A percentile compares a stretch with the other conserved stretches of the same genome.
These are phyloP conservation scores for Machaerirhynchus nigripectus DNA, from an alignment of 2,113 vertebrate genomes.

Conservation along the genomic window DNA sequence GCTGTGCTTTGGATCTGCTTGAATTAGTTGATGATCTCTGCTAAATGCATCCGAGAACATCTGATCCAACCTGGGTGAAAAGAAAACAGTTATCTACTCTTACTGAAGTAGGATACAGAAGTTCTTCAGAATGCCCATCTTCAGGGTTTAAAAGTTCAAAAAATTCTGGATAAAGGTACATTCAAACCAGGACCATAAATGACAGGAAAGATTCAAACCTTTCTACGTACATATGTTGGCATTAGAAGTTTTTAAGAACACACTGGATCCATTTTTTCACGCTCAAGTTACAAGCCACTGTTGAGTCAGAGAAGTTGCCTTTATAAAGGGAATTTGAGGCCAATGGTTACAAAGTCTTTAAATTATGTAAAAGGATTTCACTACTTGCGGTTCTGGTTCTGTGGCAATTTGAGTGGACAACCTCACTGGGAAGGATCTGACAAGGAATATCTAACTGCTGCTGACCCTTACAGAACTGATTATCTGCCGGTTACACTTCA, in stretches of 20 bases:
- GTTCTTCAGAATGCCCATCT: background rate
- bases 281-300: background rate
- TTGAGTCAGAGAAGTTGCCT: background rate
- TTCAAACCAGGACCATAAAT: background rate
- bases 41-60: slow-evolving; percentile 98
- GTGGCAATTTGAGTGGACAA: background rate
- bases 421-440: background rate
- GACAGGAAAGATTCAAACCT: background rate
- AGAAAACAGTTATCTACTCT: background rate
- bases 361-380: background rate
- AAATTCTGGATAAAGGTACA: background rate
- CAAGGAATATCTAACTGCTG: background rate
- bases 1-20: slow-evolving; percentile 85
- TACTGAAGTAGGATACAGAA: background rate
- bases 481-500: background rate
- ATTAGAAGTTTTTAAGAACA: background rate
- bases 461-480: background rate
- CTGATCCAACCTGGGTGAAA: slow-evolving; percentile 85
- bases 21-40: slow-evolving; percentile 92
- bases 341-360: background rate
- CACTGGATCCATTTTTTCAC: background rate
- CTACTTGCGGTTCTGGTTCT: background rate
- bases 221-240: background rate
- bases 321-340: background rate
- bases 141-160: background rate